These are phyloP conservation scores for Orthosia gracilis DNA, from an alignment of 2,888 invertebrate genomes.

Conservation along the genomic window DNA sequence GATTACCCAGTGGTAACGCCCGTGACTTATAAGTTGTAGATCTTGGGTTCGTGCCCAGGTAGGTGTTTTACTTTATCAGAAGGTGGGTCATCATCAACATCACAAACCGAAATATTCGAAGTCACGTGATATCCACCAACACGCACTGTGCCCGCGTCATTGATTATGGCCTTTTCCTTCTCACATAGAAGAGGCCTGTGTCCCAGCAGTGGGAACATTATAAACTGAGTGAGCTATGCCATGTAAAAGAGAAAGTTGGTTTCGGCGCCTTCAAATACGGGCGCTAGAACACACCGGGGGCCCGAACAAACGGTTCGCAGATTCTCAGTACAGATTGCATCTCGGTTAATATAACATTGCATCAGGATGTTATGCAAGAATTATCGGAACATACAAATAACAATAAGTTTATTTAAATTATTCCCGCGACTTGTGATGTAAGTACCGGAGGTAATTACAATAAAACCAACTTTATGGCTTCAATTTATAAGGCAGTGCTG, in stretches of 20 bases:
- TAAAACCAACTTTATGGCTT: conserved; percentile 51
- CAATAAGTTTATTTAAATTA: conserved; percentile 47
- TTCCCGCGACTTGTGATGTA: conserved; percentile 45
- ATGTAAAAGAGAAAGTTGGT: not conserved
- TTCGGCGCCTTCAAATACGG: not conserved
- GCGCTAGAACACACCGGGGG: not conserved
- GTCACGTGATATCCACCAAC: no score
- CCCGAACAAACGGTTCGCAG: not conserved
- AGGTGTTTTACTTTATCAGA: no score
- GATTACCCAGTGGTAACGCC: no score
- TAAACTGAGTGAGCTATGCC: no score
- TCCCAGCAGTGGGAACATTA: no score
- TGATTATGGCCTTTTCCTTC: no score
- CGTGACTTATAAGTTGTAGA: no score
- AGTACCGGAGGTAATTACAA: conserved; percentile 61
- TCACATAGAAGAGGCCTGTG: no score
- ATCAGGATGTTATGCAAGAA: conserved; percentile 18
- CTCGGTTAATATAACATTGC: not conserved
- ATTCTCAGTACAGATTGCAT: conserved; percentile 1
- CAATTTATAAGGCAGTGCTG: conserved; percentile 50
- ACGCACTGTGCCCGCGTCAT: no score
- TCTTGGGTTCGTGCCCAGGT: no score
- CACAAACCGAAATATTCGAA: no score
- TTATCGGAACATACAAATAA: conserved; percentile 26
- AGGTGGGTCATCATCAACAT: no score